These are phyloP conservation scores for Ceratosolen solmsi DNA, from an alignment of 1,140 invertebrate species.

Conservation along the genomic window DNA sequence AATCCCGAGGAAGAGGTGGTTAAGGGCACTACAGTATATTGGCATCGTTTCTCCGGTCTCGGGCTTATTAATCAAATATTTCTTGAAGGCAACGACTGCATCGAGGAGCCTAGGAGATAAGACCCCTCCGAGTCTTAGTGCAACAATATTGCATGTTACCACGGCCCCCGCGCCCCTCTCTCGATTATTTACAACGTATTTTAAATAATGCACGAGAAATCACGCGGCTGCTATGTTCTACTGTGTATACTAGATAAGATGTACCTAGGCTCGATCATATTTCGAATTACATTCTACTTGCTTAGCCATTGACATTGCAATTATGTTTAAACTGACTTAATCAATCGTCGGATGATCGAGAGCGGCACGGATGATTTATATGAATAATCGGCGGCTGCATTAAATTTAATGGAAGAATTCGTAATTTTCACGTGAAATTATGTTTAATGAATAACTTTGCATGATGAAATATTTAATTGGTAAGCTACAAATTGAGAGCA, in stretches of 20 bases:
- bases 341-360: not conserved
- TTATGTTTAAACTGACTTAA: not conserved
- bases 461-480: conserved; percentile 5
- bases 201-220: not conserved
- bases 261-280: not conserved
- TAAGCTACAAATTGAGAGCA: not conserved
- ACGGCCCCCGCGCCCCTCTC: not conserved
- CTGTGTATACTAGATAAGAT: not conserved
- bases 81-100: no score
- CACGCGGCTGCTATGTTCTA: not conserved
- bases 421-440: not conserved
- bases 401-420: not conserved
- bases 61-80: not conserved
- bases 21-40: conserved; percentile 20
- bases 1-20: not conserved
- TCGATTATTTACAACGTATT: no score
- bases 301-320: not conserved
- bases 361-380: not conserved
- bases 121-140: no score
- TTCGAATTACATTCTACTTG: not conserved
- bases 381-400: not conserved
- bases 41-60: not conserved
- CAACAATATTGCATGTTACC: not conserved
- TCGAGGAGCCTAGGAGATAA: no score
- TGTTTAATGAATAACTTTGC: not conserved